A percentile compares a stretch with the other conserved stretches of the same genome.
These are phyloP conservation scores for Spatula clypeata DNA, from an alignment of 2,797 vertebrate genomes.

Conservation along the genomic window DNA sequence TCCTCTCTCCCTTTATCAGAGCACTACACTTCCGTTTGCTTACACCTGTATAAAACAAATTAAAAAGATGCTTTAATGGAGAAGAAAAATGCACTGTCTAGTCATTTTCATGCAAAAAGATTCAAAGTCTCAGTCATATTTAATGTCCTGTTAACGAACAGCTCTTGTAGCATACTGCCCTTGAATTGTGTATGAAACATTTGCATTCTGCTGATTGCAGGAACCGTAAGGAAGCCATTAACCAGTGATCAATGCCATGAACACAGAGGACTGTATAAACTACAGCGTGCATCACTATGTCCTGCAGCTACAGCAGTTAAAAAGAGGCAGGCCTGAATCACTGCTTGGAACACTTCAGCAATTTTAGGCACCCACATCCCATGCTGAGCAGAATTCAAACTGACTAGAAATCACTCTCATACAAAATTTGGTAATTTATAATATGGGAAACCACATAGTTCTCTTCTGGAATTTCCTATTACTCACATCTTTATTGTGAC, in stretches of 20 bases:
- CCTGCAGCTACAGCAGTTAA: background rate
- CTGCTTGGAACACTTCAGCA: background rate
- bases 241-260: background rate
- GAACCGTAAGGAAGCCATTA: background rate
- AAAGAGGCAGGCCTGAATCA: background rate
- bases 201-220: background rate
- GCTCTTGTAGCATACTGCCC: background rate
- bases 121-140: background rate
- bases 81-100: background rate
- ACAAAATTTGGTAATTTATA: background rate
- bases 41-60: slow-evolving; percentile 31
- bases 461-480: background rate
- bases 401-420: background rate
- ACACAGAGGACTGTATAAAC: background rate
- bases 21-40: background rate
- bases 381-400: fast-evolving
- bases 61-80: background rate
- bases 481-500: background rate
- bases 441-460: background rate
- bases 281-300: background rate
- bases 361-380: background rate
- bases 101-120: background rate
- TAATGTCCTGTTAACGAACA: background rate
- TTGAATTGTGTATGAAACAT: background rate
- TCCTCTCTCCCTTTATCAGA: slow-evolving; percentile 16